Evolutionary conservation across 2,888 invertebrate species (phyloP).

Genomic region (Zaprionus bogoriensis): DNA sequence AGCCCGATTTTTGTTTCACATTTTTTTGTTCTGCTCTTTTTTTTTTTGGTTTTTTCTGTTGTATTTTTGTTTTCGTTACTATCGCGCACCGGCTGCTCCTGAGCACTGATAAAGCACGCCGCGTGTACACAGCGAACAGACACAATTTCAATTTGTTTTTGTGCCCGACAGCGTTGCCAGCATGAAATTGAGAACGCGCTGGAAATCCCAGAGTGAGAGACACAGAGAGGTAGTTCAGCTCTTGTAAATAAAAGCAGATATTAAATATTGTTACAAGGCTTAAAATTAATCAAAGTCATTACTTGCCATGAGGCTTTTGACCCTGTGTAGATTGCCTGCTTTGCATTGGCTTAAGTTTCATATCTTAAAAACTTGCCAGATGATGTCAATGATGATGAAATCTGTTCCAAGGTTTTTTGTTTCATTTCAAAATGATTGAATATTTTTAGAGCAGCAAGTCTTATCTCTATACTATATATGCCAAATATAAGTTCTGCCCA

Average conservation of each 20-base stretch:
- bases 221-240: neutral
- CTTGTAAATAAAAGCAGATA: neutral
- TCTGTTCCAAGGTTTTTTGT: too few relatives aligned
- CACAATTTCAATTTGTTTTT: constrained; percentile 5
- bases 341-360: too few relatives aligned
- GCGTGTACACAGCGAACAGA: constrained; percentile 6
- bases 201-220: neutral
- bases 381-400: too few relatives aligned
- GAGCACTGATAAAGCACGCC: constrained; percentile 35
- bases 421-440: too few relatives aligned
- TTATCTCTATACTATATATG: too few relatives aligned
- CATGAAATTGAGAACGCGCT: constrained; percentile 6
- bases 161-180: constrained; percentile 33
- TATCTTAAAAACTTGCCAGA: too few relatives aligned
- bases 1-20: constrained; percentile 7
- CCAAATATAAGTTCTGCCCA: too few relatives aligned
- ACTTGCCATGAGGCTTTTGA: too few relatives aligned
- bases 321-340: too few relatives aligned
- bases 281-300: neutral
- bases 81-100: constrained; percentile 34
- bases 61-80: constrained; percentile 11
- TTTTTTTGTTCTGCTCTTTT: constrained; percentile 9
- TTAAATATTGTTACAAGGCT: neutral
- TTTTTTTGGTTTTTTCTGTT: neutral
- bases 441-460: too few relatives aligned